phyloP scores from a whole-genome alignment of 2,888 invertebrate species.

The Heliconius cydno region DNA sequence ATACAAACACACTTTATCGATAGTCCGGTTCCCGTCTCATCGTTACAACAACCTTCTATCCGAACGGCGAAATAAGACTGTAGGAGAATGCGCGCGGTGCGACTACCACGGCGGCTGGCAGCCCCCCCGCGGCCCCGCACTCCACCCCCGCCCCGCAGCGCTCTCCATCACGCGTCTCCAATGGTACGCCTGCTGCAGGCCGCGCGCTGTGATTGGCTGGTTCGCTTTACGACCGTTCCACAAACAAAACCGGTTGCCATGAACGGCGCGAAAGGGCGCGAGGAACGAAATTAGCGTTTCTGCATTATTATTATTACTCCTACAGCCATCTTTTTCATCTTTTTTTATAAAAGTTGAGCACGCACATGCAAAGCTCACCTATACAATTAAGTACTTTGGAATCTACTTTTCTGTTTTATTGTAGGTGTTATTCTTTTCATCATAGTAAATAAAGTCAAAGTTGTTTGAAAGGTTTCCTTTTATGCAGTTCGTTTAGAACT shows the following conservation, averaged over 20 bases:
- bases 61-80: slow-evolving; percentile 80
- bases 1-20: slow-evolving; percentile 84
- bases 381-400: slow-evolving; percentile 8
- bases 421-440: not conserved
- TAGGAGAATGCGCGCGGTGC: slow-evolving; percentile 61
- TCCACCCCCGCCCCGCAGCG: slow-evolving; percentile 59
- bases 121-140: slow-evolving; percentile 61
- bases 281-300: slow-evolving; percentile 72
- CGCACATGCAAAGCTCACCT: not conserved
- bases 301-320: slow-evolving; percentile 68
- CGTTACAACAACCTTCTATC: slow-evolving; percentile 80
- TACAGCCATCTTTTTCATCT: slow-evolving; percentile 60
- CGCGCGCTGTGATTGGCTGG: slow-evolving; percentile 65
- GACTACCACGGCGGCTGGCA: slow-evolving; percentile 58
- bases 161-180: slow-evolving; percentile 71
- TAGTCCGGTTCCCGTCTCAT: slow-evolving; percentile 79
- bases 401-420: not conserved
- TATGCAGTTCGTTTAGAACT: not conserved
- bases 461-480: not conserved
- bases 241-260: slow-evolving; percentile 81
- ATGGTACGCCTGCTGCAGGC: slow-evolving; percentile 72
- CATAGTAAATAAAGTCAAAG: slow-evolving; percentile 1
- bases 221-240: slow-evolving; percentile 73
- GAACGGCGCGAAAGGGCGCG: slow-evolving; percentile 78
- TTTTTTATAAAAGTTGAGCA: slow-evolving; percentile 16